Conservation (phyloP, 2,888 invertebrate genomes). For the Folsomia manolachei region DNA sequence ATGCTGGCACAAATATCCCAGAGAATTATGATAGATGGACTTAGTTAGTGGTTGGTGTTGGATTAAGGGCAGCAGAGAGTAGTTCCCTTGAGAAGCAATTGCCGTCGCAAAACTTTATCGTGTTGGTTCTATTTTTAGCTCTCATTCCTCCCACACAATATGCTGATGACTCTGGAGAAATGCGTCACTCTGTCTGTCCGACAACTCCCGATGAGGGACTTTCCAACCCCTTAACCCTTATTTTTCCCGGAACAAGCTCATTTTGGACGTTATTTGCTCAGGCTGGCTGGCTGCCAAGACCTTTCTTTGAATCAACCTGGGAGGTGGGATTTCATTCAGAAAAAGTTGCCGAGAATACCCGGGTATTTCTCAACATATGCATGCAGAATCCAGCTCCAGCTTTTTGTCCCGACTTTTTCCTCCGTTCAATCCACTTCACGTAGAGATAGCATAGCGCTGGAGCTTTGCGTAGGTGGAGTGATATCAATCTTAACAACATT, state of each 20-base stretch:
- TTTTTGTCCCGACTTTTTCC: no score
- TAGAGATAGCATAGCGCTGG: conserved; percentile 2
- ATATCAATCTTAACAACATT: no score
- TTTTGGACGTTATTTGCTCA: no score
- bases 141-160: conserved; percentile 38
- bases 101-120: background rate
- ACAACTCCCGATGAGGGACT: conserved; percentile 22
- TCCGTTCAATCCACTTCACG: no score
- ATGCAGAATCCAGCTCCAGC: background rate
- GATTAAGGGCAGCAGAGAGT: background rate
- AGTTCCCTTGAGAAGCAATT: no score
- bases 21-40: background rate
- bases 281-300: background rate
- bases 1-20: background rate
- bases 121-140: conserved; percentile 36
- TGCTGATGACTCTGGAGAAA: conserved; percentile 40
- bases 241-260: background rate
- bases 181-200: conserved; percentile 39
- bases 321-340: conserved; percentile 36
- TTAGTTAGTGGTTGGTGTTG: background rate
- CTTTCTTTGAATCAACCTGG: background rate
- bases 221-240: conserved; percentile 1
- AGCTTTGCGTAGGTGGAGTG: conserved; percentile 14
- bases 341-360: conserved; percentile 30
- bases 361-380: conserved; percentile 38